Conservation (phyloP, 1,140 invertebrate genomes). For the Anoplophora glabripennis region DNA sequence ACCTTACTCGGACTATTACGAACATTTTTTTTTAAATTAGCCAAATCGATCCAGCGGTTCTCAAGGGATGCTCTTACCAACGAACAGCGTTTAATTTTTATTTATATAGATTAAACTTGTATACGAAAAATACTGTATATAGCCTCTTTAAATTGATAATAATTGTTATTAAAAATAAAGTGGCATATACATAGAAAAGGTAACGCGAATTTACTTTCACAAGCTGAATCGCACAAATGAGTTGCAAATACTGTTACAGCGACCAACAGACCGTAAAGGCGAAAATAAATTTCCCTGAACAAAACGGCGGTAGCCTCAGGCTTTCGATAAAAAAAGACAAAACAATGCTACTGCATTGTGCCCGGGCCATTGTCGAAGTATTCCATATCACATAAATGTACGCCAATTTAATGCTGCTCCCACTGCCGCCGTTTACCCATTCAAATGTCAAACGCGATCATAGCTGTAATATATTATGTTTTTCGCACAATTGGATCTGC, state of each 20-base stretch:
- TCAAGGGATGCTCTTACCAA: too few species aligned
- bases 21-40: too few species aligned
- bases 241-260: not conserved
- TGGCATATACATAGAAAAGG: too few species aligned
- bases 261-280: not conserved
- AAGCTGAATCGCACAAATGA: too few species aligned
- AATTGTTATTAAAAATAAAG: too few species aligned
- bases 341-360: conserved; percentile 14
- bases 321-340: conserved; percentile 4
- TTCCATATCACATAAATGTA: conserved; percentile 18
- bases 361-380: conserved; percentile 12
- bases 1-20: too few species aligned
- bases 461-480: conserved; percentile 17
- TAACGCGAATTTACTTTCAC: too few species aligned
- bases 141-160: too few species aligned
- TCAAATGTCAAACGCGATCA: conserved; percentile 20
- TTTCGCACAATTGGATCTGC: conserved; percentile 9
- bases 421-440: conserved; percentile 12
- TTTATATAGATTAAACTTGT: too few species aligned
- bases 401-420: conserved; percentile 9
- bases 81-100: too few species aligned
- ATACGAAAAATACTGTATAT: too few species aligned
- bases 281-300: conserved; percentile 12
- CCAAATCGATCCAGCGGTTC: too few species aligned
- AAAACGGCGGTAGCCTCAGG: conserved; percentile 7